Evolutionary conservation across 2,797 vertebrate species (phyloP).

Genomic region (Acomys russatus): DNA sequence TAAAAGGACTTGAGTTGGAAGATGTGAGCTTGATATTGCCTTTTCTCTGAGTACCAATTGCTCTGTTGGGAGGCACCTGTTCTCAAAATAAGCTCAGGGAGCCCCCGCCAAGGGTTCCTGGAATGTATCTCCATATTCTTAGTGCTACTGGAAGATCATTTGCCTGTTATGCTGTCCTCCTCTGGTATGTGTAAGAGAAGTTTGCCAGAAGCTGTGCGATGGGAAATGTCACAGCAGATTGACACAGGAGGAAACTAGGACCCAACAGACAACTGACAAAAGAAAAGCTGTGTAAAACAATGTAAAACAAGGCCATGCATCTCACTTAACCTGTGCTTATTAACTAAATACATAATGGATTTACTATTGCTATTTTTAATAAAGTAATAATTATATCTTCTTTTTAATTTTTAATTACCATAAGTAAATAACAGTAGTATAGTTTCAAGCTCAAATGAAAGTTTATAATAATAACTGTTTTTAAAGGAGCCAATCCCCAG

Average conservation of each 20-base stretch:
- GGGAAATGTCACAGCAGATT: neutral
- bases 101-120: neutral
- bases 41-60: neutral
- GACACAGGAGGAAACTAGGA: neutral
- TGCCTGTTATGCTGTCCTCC: too few relatives aligned
- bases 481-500: neutral
- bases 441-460: neutral
- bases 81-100: neutral
- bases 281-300: neutral
- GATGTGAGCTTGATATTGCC: neutral
- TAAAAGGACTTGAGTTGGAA: neutral
- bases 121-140: neutral
- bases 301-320: neutral
- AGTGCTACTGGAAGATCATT: neutral
- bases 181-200: neutral
- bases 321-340: neutral
- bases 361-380: constrained; percentile 4
- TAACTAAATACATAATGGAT: neutral
- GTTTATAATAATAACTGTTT: neutral
- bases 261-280: neutral
- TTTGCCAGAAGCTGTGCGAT: neutral
- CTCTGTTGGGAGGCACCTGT: neutral
- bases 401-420: constrained; percentile 31
- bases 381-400: neutral
- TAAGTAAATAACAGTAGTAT: neutral